phyloP scores from a whole-genome alignment of 53 echinoderm and acorn worm genomes.

The Echinometra lucunter region DNA sequence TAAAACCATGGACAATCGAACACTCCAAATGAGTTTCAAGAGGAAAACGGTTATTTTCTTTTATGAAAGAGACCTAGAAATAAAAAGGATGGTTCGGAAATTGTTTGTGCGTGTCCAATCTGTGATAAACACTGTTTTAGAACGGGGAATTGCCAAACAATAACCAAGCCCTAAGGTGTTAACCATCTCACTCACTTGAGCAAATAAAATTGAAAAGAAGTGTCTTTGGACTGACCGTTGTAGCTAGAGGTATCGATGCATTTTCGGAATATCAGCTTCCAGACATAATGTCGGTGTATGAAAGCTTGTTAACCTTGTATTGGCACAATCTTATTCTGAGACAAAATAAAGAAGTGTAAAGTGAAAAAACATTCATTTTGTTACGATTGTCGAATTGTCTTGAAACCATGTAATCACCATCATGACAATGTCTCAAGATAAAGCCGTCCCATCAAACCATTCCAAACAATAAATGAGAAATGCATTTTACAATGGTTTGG shows the following conservation, averaged over 20 bases:
- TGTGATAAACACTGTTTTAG: not conserved
- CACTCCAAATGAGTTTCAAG: not conserved
- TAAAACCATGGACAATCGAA: too few species aligned
- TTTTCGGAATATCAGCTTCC: not conserved
- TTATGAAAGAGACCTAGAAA: not conserved
- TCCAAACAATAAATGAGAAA: not conserved
- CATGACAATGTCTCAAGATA: not conserved
- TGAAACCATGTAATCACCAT: not conserved
- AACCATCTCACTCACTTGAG: not conserved
- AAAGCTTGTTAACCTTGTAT: not conserved
- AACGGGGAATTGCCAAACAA: not conserved
- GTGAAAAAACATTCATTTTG: not conserved
- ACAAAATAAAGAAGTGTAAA: not conserved
- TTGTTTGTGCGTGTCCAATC: conserved; percentile 14
- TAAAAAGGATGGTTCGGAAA: not conserved
- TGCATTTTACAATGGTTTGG: not conserved
- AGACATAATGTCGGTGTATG: not conserved
- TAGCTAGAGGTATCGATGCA: not conserved
- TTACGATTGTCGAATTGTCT: not conserved
- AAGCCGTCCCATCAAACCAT: not conserved
- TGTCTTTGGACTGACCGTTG: not conserved
- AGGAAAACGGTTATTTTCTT: not conserved
- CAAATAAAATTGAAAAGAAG: not conserved
- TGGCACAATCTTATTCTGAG: not conserved
- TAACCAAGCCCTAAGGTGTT: not conserved